Conservation (phyloP, 1,140 invertebrate genomes). For the Rhynchophorus ferrugineus region DNA sequence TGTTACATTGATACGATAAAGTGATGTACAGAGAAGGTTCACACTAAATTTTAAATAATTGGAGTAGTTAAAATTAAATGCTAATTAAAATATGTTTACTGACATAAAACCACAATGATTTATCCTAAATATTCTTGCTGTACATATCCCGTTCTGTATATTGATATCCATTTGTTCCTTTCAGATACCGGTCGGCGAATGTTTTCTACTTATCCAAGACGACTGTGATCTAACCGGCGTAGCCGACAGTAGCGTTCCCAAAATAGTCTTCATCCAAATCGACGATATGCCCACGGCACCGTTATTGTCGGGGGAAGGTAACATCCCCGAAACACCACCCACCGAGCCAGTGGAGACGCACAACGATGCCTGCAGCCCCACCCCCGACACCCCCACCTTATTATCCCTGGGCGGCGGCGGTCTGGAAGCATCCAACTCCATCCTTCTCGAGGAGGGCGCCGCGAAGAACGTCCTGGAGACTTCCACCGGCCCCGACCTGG, state of each 20-base stretch:
- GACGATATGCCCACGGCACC: conserved; percentile 26
- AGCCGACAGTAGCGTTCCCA: conserved; percentile 27
- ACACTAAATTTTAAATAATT: too few species aligned
- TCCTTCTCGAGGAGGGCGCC: not conserved
- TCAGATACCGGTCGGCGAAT: conserved; percentile 34
- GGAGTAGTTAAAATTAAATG: too few species aligned
- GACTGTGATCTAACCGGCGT: conserved; percentile 39
- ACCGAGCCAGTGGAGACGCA: conserved; percentile 1
- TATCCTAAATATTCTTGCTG: too few species aligned
- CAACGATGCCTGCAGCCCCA: conserved; percentile 8
- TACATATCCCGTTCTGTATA: too few species aligned
- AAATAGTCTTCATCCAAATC: conserved; percentile 40
- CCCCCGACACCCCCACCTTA: conserved; percentile 18
- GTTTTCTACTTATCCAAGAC: conserved; percentile 40
- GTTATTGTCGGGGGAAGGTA: conserved; percentile 1
- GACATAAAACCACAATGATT: too few species aligned
- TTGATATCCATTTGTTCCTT: conserved; percentile 4
- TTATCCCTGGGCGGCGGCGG: conserved; percentile 8
- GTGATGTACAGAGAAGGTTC: too few species aligned
- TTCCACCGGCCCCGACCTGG: conserved; percentile 4
- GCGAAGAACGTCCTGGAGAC: not conserved
- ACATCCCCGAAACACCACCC: conserved; percentile 2
- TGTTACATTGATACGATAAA: too few species aligned
- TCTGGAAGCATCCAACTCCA: conserved; percentile 5
- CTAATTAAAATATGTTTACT: too few species aligned